Evolutionary conservation across 2,113 vertebrate species (phyloP), one percentile per base, ranked within the genome.

Genomic region (Charadrius vociferus): DNA sequence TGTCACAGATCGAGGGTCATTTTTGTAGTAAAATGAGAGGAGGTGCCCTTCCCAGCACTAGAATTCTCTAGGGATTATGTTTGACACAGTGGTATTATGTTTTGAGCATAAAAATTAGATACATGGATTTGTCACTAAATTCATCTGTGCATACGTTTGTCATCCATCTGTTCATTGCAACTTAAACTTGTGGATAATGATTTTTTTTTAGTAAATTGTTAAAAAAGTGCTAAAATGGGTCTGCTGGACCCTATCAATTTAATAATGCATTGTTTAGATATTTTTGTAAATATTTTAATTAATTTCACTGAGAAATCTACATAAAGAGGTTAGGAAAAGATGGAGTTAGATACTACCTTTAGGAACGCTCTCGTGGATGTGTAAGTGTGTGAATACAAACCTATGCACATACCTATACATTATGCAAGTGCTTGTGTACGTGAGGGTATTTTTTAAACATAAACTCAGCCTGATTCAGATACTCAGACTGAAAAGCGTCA

Each of bases 91-190:
- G 90, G 81, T 97, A 94, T 96, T 97, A 97, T 95, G 96, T 95
- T 94, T 95, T 92, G 88, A 96, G 92, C 96, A 97, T 96, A 96
- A 96, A 97, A 97, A 97, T 96, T 91, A 96, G 93, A 92, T 95
- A 93, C 96, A 97, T 66, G 88, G 94, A 96, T 97, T 97, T 97
- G 92, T 97, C 89, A 96, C 93, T 94, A 96, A 97, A 97, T 95
- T 98, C 93, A 96, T 97, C 97, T 97, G 92, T 81, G 94, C 94
- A 96, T 95, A 97, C 84, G 83, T 96, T 97, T 98, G 96, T 91
- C 96, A 95, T 90, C 96, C 97, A 98, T 98, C 97, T 97, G 96
- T 97, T 97, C 97, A 37, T 61, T 96, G 93, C 96, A 95, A 91
- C 65, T 88, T 96, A 97, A 97, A 97, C 59, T 90, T 68, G 78